Evolutionary conservation across 2,797 vertebrate species (phyloP), one percentile per base, ranked within the genome.

Genomic region (Chromobotia macracanthus): DNA sequence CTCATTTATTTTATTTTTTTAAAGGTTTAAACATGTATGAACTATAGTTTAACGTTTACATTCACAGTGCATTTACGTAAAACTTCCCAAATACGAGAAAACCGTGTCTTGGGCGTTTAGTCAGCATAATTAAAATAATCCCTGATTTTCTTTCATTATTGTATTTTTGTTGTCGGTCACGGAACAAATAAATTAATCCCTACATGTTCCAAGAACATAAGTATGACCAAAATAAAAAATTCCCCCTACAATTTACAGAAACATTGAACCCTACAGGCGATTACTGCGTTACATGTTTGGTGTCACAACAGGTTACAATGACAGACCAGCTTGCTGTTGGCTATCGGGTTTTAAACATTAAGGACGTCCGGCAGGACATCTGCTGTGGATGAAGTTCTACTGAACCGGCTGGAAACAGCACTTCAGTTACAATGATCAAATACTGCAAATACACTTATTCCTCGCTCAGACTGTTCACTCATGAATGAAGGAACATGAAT

Each of bases 51-150:
- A 76, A 80, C 50, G 61, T 79, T 88, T 91, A 91, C 91, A 91
- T 92, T 94, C 90, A 92, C 75, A 83, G 84, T 85, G 88, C 86
- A 86, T 88, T 79, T 88, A 82, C 82, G 86, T 93, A 93, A 92
- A 94, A 91, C 92, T 93, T 89, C 90, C 88, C 85, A 83, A 89
- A 87, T 84, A 71, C 25, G 44, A 81, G 73, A 84, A n/a, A 67
- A 69, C 55, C 61, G 44, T 78, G 83, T 81, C 76, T 82, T 82
- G 70, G 75, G 70, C 63, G 55, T 82, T 78, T 61, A 44, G 38
- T 74, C 75, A 78, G 80, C 80, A 81, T 72, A 81, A 70, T 63
- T 55, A 48, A 10, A 65, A 44, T 16, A 44, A 69, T 80, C 85
- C 85, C 85, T 86, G 85, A 86, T 83, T 74, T 80, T 60, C 61